These are phyloP conservation scores for Pogoniulus pusillus DNA, from an alignment of 2,797 vertebrate species.

Conservation along the genomic window DNA sequence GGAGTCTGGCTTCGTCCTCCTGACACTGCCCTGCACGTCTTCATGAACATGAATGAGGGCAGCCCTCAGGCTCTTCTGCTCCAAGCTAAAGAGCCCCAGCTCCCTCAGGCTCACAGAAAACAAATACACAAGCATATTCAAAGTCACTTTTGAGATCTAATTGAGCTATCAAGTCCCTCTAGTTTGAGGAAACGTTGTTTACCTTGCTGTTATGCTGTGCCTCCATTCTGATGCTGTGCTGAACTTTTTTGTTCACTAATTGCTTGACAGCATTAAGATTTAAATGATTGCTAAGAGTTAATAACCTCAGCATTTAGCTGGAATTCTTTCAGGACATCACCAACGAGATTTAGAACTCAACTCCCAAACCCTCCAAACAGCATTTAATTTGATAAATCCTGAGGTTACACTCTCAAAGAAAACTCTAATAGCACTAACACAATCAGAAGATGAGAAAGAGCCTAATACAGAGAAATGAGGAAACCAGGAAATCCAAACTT, in stretches of 20 bases:
- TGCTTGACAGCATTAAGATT: neutral
- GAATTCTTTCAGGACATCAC: neutral
- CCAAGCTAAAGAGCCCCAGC: too few species aligned
- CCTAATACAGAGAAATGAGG: constrained; percentile 29
- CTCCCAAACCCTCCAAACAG: neutral
- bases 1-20: too few species aligned
- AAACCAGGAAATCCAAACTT: constrained; percentile 14
- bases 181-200: neutral
- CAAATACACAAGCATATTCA: neutral
- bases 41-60: neutral
- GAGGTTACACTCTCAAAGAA: neutral
- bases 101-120: neutral
- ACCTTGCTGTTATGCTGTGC: neutral
- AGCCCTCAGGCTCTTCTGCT: too few species aligned
- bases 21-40: too few species aligned
- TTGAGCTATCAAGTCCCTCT: neutral
- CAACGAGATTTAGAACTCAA: neutral
- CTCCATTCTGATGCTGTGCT: neutral
- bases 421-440: neutral
- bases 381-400: constrained; percentile 36
- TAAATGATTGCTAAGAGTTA: neutral
- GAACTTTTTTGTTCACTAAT: neutral
- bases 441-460: neutral
- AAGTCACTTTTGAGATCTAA: neutral
- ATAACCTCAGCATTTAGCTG: neutral